These are phyloP conservation scores for Thecocarcelia acutangulata DNA, from an alignment of 2,888 invertebrate species.

Conservation along the genomic window DNA sequence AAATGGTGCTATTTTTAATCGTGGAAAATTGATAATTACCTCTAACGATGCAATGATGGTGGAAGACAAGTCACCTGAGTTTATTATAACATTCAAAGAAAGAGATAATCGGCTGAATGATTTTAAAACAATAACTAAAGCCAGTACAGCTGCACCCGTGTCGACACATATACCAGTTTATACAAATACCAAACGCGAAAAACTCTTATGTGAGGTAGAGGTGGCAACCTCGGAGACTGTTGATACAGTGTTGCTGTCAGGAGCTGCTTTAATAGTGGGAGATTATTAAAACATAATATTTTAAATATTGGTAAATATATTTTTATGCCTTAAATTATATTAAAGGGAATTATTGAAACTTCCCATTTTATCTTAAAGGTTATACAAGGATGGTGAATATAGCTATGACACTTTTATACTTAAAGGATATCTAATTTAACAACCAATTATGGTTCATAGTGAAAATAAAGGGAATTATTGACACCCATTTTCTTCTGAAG, in stretches of 20 bases:
- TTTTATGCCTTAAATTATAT: too few relatives aligned
- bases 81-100: constrained; percentile 73
- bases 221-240: constrained; percentile 72
- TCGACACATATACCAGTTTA: constrained; percentile 76
- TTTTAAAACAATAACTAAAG: constrained; percentile 37
- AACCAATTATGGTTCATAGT: too few relatives aligned
- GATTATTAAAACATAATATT: constrained; percentile 72
- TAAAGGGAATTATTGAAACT: too few relatives aligned
- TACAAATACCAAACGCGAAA: constrained; percentile 75
- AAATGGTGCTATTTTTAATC: constrained; percentile 75
- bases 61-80: constrained; percentile 72
- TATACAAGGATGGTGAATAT: too few relatives aligned
- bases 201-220: constrained; percentile 77
- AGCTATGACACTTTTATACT: too few relatives aligned
- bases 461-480: too few relatives aligned
- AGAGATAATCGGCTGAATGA: constrained; percentile 44
- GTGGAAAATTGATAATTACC: constrained; percentile 72
- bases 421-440: too few relatives aligned
- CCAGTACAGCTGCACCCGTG: constrained; percentile 15
- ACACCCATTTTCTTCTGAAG: too few relatives aligned
- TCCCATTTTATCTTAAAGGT: too few relatives aligned
- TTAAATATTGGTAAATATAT: too few relatives aligned
- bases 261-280: constrained; percentile 78
- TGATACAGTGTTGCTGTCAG: constrained; percentile 77
- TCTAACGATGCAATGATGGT: constrained; percentile 53